A percentile compares a stretch with the other conserved stretches of the same genome.
Evolutionary conservation across 2,113 vertebrate genomes (phyloP).

Genomic region (Pachyramphus minor): DNA sequence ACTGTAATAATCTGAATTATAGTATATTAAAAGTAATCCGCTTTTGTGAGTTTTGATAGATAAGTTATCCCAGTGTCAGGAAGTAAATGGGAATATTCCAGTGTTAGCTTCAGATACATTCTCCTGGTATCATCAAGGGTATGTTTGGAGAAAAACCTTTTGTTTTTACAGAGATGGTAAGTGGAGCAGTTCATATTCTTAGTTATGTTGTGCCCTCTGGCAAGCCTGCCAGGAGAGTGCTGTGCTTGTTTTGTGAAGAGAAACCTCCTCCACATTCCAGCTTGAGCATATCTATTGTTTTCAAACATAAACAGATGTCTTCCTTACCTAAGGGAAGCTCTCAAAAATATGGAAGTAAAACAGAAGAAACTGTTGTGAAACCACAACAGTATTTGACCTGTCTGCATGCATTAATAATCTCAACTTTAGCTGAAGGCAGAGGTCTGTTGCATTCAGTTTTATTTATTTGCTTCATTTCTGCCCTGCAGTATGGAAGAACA

Average conservation of each 20-base stretch:
- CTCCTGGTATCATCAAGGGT: slow-evolving; percentile 2
- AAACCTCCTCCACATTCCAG: slow-evolving; percentile 65
- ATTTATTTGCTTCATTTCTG: slow-evolving; percentile 26
- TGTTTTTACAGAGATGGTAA: slow-evolving; percentile 58
- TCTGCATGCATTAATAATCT: slow-evolving; percentile 55
- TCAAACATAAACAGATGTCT: slow-evolving; percentile 62
- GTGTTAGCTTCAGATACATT: slow-evolving; percentile 42
- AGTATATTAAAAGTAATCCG: not conserved
- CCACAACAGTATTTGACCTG: slow-evolving; percentile 54
- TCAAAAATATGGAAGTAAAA: slow-evolving; percentile 66
- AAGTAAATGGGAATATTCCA: not conserved
- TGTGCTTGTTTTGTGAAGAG: slow-evolving; percentile 65
- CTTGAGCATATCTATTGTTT: slow-evolving; percentile 51
- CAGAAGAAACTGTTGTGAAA: slow-evolving; percentile 65
- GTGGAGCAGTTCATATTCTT: slow-evolving; percentile 70
- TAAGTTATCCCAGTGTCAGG: not conserved
- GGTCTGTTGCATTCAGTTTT: slow-evolving; percentile 28
- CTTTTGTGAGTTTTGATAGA: not conserved
- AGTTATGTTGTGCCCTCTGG: slow-evolving; percentile 63
- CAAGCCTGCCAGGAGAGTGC: slow-evolving; percentile 62
- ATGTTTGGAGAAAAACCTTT: slow-evolving; percentile 52
- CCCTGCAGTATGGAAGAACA: not conserved
- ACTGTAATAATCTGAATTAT: not conserved
- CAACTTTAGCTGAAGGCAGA: slow-evolving; percentile 42
- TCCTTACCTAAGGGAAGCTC: slow-evolving; percentile 66